Base-by-base conservation (phyloP, 2,888 invertebrate species). In the Platycheirus albimanus region DNA sequence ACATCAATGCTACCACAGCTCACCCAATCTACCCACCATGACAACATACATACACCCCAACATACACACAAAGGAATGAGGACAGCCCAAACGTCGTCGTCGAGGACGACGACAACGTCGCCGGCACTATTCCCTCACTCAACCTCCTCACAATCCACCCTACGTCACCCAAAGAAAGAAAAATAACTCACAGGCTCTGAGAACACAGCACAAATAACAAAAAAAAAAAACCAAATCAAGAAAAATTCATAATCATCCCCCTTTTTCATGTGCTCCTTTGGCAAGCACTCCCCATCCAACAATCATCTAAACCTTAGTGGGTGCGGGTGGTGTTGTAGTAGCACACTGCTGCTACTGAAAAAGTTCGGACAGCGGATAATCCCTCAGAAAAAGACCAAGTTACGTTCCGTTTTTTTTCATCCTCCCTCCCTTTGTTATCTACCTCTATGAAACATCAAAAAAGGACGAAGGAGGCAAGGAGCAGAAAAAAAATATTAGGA, bases 311-410 rank as follows among this genome's bases (percentile, higher is more conserved):
- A 30, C 8, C 24, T 36, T n/a, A n/a, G n/a, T n/a, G n/a, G n/a
- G 7, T 19, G 17, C 20, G 15, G 36, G 15, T 63, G 41, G 17
- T 10, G 4, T 52, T 17, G 10, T 6, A 13, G 45, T n/a, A 19
- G 36, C 15, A 17, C 19, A 61, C 49, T 58, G 61, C 45, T 69
- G 54, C 63, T 83, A 45, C 69, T 78, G 72, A 64, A 77, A 77
- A 83, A 78, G 78, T 83, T 83, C 78, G 83, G 83, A 83, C 83
- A 83, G 67, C 78, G 83, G 78, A 83, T 83, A 83, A 83, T 83
- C 83, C 78, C 83, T 78, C 83, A 69, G 78, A 77, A 77, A 70
- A 77, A 67, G 63, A 77, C 77, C 66, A 72, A 83, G 81, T 56
- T 64, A 78, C 83, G 77, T 83, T 72, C 81, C 61, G 71, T 77